Evolutionary conservation across 2,797 vertebrate species (phyloP), one percentile per base, ranked within the genome.

Genomic region (Emys orbicularis): DNA sequence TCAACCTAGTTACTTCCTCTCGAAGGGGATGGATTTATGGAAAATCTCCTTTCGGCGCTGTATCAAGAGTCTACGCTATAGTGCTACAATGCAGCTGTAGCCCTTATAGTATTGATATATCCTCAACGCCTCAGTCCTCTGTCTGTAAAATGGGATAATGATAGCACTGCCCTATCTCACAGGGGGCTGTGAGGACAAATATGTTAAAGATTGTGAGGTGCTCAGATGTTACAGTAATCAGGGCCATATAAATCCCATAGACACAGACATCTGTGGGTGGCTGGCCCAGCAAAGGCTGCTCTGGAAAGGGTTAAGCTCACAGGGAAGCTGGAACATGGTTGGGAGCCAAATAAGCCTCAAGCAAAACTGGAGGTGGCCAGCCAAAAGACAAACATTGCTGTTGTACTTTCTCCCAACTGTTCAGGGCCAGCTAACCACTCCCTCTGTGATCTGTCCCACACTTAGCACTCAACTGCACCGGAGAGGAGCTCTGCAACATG

Each of bases 311-410:
- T 96, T 95, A 96, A 95, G 81, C 82, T 10, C 12, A 92, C 85
- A 52, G 68, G 68, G 72, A n/a, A 90, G 59, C 56, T 86, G 61
- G 25, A 61, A 74, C 19, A 74, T 96, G 96, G 96, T 87, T 65
- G 25, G 86, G 37, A 0, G 72, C 94, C 97, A 97, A 95, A 50
- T 68, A 86, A 90, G 91, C 83, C 94, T 95, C 79, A 91, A 88
- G 90, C 86, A 81, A 83, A 84, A 61, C 1, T 37, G 83, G 88
- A 86, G 92, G 84, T 92, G 92, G 91, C 85, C 93, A 89, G 94
- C 86, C 95, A 96, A 90, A 90, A 95, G 93, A 85, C 94, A 94
- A 90, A 86, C 89, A 93, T 90, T 96, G 90, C 87, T 86, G 86
- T 65, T 89, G 44, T 37, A 81, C 52, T 89, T 92, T 93, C 92